These are phyloP conservation scores for Entelurus aequoreus DNA, from an alignment of 2,113 vertebrate genomes.

Conservation along the genomic window DNA sequence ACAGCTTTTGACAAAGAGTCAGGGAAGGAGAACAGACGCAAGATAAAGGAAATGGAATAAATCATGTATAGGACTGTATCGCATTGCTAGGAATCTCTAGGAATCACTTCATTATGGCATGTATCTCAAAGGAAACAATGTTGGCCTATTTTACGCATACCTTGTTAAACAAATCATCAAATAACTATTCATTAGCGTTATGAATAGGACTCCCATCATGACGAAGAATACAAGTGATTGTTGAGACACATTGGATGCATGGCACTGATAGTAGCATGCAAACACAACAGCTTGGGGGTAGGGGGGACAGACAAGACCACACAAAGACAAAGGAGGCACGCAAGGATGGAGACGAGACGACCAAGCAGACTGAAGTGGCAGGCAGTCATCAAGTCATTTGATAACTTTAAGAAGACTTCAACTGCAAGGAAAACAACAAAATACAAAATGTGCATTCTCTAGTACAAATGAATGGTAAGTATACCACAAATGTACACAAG, in stretches of 20 bases:
- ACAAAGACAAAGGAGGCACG: conserved; percentile 31
- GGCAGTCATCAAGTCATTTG: conserved; percentile 24
- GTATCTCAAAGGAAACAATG: background rate
- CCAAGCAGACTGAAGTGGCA: conserved; percentile 20
- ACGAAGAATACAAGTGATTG: conserved; percentile 11
- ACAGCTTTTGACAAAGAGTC: conserved; percentile 46
- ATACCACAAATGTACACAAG: conserved; percentile 35
- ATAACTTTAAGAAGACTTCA: conserved; percentile 19
- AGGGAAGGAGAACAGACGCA: conserved; percentile 37
- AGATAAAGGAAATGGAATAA: conserved; percentile 11
- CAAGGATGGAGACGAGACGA: conserved; percentile 19
- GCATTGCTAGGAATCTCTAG: conserved; percentile 5
- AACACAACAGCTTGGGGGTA: conserved; percentile 28
- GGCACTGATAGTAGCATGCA: conserved; percentile 36
- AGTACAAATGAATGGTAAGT: conserved; percentile 15
- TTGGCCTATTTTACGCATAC: background rate
- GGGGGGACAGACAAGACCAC: conserved; percentile 25
- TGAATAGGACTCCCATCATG: background rate
- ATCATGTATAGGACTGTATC: conserved; percentile 12
- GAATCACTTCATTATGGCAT: background rate
- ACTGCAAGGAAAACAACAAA: conserved; percentile 11
- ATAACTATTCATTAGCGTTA: background rate
- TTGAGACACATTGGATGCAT: conserved; percentile 24
- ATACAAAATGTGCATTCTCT: conserved; percentile 23
- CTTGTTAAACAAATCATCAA: background rate